Evolutionary conservation across 2,888 invertebrate species (phyloP).

Genomic region (Crocallis elinguaria): DNA sequence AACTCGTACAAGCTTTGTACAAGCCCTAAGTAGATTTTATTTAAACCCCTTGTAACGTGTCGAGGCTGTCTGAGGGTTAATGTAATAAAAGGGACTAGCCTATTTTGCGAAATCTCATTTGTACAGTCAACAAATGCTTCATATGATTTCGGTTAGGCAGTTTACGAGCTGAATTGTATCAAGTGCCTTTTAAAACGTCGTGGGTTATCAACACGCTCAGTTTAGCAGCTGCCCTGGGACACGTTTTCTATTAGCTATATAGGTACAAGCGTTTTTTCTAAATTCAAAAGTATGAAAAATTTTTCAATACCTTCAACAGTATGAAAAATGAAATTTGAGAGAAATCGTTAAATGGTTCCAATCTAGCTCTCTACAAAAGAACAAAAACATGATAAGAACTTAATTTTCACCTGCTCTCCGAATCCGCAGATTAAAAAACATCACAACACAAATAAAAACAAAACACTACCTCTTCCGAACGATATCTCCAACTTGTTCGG

Average conservation of each 20-base stretch:
- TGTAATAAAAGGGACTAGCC: constrained; percentile 46
- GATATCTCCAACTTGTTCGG: constrained; percentile 82
- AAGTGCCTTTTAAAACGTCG: constrained; percentile 13
- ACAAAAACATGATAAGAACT: constrained; percentile 7
- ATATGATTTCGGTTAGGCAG: constrained; percentile 28
- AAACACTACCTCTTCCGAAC: constrained; percentile 73
- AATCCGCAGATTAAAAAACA: constrained; percentile 24
- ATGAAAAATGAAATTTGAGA: background rate
- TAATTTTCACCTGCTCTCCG: constrained; percentile 31
- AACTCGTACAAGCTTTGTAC: constrained; percentile 22
- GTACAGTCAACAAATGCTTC: constrained; percentile 34
- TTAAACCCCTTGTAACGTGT: constrained; percentile 42
- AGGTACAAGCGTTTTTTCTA: no score
- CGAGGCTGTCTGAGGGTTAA: constrained; percentile 34
- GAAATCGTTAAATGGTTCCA: background rate
- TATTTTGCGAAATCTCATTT: constrained; percentile 38
- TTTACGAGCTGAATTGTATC: constrained; percentile 11
- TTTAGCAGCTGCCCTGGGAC: background rate
- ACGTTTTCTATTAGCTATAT: no score
- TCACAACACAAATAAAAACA: constrained; percentile 39
- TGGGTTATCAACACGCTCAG: background rate
- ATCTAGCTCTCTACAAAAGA: background rate
- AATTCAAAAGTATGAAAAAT: no score
- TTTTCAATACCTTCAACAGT: no score
- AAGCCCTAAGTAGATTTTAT: constrained; percentile 47